These are phyloP conservation scores for Ophioninae sp. DNA, from an alignment of 2,888 invertebrate species.

Conservation along the genomic window DNA sequence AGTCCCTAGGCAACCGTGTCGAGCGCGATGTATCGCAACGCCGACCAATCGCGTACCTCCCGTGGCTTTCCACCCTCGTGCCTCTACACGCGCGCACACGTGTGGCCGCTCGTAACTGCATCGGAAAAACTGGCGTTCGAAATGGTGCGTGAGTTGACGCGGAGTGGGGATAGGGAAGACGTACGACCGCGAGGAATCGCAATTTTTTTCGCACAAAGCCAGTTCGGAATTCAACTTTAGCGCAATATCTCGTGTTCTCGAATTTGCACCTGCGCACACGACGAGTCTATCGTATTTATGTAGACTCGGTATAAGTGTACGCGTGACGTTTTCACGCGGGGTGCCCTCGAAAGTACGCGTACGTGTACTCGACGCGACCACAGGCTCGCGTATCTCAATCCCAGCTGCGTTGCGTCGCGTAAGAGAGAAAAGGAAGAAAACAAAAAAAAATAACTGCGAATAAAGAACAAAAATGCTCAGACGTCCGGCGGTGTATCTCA, in stretches of 20 bases:
- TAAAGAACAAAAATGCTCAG: conserved; percentile 27
- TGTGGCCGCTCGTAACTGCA: not conserved
- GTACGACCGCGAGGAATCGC: conserved; percentile 17
- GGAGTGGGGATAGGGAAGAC: not conserved
- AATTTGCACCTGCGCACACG: conserved; percentile 43
- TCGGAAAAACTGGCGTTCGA: conserved; percentile 7
- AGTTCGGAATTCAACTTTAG: conserved; percentile 48
- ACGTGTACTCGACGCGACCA: conserved; percentile 4
- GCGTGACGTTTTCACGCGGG: conserved; percentile 34
- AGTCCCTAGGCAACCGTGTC: conserved; percentile 13
- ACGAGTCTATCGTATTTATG: not conserved
- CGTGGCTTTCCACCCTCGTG: conserved; percentile 4
- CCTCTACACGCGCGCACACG: conserved; percentile 4
- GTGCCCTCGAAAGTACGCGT: conserved; percentile 11
- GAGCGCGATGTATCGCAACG: conserved; percentile 50
- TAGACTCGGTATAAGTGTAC: not conserved
- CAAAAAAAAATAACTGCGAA: conserved; percentile 15
- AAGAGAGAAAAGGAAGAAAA: conserved; percentile 4
- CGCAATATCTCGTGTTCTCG: conserved; percentile 27
- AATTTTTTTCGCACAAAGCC: conserved; percentile 38
- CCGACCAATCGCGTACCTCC: conserved; percentile 15
- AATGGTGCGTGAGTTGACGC: conserved; percentile 2
- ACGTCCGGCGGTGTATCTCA: conserved; percentile 19
- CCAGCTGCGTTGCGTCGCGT: conserved; percentile 10
- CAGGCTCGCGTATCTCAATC: not conserved